Conservation (phyloP, 2,888 invertebrate genomes). For the Platypus cylindrus region DNA sequence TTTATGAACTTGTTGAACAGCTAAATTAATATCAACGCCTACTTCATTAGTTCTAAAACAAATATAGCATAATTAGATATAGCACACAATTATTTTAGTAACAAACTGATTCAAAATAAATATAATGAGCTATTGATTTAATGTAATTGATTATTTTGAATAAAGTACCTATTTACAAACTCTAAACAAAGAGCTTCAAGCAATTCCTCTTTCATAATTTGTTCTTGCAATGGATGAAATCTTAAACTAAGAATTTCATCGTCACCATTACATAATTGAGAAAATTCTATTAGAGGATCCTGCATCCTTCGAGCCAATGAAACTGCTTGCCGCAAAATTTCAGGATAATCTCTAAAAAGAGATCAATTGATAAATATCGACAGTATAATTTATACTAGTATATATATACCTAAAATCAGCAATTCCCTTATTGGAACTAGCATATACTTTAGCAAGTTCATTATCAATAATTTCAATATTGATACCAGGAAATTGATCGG, state of each 20-base stretch:
- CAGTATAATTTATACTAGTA: background rate
- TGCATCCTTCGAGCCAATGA: slow-evolving; percentile 85
- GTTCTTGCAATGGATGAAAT: slow-evolving; percentile 78
- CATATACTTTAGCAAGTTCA: slow-evolving; percentile 83
- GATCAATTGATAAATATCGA: background rate
- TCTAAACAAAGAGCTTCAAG: slow-evolving; percentile 76
- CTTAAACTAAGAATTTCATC: slow-evolving; percentile 92
- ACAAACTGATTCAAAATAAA: background rate
- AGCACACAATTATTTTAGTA: background rate
- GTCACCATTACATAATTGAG: slow-evolving; percentile 89
- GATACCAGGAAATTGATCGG: slow-evolving; percentile 77
- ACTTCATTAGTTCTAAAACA: slow-evolving; percentile 77
- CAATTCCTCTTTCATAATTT: slow-evolving; percentile 72
- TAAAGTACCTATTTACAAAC: slow-evolving; percentile 61
- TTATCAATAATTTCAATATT: slow-evolving; percentile 89
- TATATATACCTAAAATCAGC: slow-evolving; percentile 11
- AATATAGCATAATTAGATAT: background rate
- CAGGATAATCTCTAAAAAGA: slow-evolving; percentile 68
- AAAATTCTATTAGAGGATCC: slow-evolving; percentile 92
- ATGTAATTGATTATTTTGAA: no score
- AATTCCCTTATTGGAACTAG: slow-evolving; percentile 73
- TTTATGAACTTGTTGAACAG: slow-evolving; percentile 79
- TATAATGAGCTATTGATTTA: background rate
- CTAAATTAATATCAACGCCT: slow-evolving; percentile 91
- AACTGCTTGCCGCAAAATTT: slow-evolving; percentile 79